A percentile compares a stretch with the other conserved stretches of the same genome.
These are phyloP conservation scores for Drosophila diplacantha DNA, from an alignment of 2,888 invertebrate species.

Conservation along the genomic window DNA sequence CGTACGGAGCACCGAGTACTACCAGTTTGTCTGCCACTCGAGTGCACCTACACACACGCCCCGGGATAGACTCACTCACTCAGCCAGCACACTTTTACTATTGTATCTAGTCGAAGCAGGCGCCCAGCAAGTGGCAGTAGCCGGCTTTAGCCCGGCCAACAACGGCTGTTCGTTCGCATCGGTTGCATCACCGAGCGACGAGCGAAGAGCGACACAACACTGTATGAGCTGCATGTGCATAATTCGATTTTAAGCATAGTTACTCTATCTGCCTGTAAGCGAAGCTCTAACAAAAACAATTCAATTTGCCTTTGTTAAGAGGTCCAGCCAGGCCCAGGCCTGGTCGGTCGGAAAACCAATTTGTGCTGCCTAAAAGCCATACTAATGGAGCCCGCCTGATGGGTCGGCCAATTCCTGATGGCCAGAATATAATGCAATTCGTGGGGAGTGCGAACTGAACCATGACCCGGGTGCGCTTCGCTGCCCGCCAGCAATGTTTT, in stretches of 20 bases:
- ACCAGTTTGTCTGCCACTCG: conserved; percentile 50
- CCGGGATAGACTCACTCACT: conserved; percentile 34
- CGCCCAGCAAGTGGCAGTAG: conserved; percentile 68
- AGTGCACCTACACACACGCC: conserved; percentile 19
- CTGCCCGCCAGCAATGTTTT: conserved; percentile 59
- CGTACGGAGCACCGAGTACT: conserved; percentile 30
- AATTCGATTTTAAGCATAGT: conserved; percentile 32
- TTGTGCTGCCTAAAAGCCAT: conserved; percentile 49
- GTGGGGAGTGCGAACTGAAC: conserved; percentile 43
- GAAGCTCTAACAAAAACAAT: conserved; percentile 37
- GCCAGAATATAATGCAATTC: conserved; percentile 15
- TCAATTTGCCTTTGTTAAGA: conserved; percentile 48
- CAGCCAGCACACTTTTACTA: conserved; percentile 74
- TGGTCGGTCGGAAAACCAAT: conserved; percentile 38
- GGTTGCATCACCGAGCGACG: conserved; percentile 20
- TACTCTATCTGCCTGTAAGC: conserved; percentile 20
- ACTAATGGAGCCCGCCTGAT: conserved; percentile 32
- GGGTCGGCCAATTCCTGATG: conserved; percentile 20
- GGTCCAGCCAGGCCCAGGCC: background rate
- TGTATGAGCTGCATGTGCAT: conserved; percentile 32
- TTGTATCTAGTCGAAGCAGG: conserved; percentile 77
- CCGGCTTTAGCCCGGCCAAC: conserved; percentile 58
- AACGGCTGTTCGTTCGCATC: conserved; percentile 31
- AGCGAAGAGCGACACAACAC: conserved; percentile 7
- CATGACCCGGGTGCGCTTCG: conserved; percentile 64